Base-by-base conservation (phyloP, 2,888 invertebrate species). In the Macrosoma leucophasiata region DNA sequence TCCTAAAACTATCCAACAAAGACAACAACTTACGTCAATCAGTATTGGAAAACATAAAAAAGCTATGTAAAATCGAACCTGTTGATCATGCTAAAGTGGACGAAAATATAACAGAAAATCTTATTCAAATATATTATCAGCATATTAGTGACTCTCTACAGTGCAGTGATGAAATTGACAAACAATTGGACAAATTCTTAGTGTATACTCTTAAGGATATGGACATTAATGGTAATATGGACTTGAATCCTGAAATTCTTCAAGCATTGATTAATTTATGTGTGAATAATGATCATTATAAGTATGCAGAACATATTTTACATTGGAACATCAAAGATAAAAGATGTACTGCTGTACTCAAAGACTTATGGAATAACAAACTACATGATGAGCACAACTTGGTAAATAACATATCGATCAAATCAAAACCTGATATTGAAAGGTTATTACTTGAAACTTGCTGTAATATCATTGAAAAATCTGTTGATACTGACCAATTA, bases 201-300 rank as follows among this genome's bases (percentile, higher is more conserved):
- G 43, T 74, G 7, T 55, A 62, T 39, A 62, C 46, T 46, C 50
- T 72, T 22, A 71, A 62, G 37, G 59, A 64, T 29, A 41, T 57
- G 21, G 52, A 64, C 22, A 25, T 72, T 1, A 51, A 42, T n/a
- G 55, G 71, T 6, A 55, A 37, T n/a, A 50, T 22, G 38, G 55
- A 20, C 43, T 11, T 64, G 1, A 70, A 72, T 20, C 66, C 72
- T 26, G 81, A 82, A 52, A 50, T 73, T 12, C 33, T 71, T 1
- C 74, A 76, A 52, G 73, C 82, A 7, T 50, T 82, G 27, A 40
- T 70, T 2, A 82, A 79, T 52, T 54, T 82, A 9, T 63, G 63
- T 48, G 46, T 58, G 41, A 55, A 55, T 43, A 15, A 39, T 52
- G 25, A 13, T 29, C 26, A 4, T 20, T 73, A 22, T 38, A 14